These are phyloP conservation scores for Diadophis punctatus DNA, from an alignment of 2,113 vertebrate genomes.

Conservation along the genomic window DNA sequence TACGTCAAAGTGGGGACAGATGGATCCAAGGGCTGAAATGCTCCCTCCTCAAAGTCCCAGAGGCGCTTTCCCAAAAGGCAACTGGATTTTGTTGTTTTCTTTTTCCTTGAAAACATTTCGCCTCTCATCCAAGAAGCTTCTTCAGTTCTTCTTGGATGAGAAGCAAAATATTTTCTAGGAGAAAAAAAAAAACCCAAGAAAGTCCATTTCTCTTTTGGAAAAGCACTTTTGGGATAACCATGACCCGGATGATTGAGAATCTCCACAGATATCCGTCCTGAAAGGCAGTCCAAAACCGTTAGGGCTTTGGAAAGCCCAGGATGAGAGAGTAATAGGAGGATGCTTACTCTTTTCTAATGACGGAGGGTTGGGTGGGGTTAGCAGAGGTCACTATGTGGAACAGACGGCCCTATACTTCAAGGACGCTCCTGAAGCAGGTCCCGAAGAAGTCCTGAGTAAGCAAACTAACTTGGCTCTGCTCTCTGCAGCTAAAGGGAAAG, in stretches of 20 bases:
- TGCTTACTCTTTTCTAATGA: neutral
- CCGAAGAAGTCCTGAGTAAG: neutral
- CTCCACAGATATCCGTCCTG: neutral
- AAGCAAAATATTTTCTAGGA: too few relatives aligned
- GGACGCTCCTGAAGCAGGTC: neutral
- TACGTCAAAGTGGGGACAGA: neutral
- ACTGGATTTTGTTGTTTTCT: neutral
- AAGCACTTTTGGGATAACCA: neutral
- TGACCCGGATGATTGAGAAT: neutral
- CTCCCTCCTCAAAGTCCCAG: neutral
- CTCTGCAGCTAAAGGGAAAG: conserved; percentile 80
- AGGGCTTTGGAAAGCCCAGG: neutral
- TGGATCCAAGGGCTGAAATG: neutral
- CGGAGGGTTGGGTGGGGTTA: neutral
- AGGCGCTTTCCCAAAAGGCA: neutral
- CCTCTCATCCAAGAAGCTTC: neutral
- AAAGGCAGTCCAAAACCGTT: neutral
- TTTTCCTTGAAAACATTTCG: neutral
- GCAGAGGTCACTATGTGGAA: neutral
- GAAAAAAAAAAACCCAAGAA: neutral
- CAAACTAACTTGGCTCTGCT: neutral
- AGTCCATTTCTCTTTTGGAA: neutral
- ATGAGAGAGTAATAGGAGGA: neutral
- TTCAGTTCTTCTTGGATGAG: neutral
- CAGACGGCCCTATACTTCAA: neutral